Conservation (phyloP, 2,888 invertebrate genomes). For the Eupsilia transversa region DNA sequence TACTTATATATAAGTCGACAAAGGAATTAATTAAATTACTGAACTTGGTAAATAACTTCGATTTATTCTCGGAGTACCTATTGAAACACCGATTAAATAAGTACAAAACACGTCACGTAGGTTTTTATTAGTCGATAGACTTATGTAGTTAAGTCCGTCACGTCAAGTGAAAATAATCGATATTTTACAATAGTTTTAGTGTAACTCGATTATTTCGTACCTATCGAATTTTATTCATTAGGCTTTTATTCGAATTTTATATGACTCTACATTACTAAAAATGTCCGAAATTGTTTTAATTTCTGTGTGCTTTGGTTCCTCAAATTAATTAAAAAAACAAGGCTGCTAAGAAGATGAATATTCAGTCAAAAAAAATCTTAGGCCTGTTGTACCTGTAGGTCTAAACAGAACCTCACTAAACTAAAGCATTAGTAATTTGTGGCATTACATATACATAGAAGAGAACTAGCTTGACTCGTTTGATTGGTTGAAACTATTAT, state of each 20-base stretch:
- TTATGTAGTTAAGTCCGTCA: too few relatives aligned
- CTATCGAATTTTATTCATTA: background rate
- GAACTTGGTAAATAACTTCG: constrained; percentile 46
- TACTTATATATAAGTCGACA: constrained; percentile 25
- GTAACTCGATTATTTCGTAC: background rate
- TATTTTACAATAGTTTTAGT: background rate
- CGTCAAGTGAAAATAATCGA: constrained; percentile 24
- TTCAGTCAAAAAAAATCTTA: background rate
- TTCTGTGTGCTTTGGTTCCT: background rate
- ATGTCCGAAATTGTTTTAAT: background rate
- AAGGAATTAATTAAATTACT: constrained; percentile 58
- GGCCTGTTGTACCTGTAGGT: too few relatives aligned
- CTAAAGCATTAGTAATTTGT: too few relatives aligned
- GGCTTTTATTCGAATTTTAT: too few relatives aligned
- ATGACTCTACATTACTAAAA: background rate
- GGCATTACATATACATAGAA: too few relatives aligned
- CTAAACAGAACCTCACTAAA: too few relatives aligned
- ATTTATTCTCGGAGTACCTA: constrained; percentile 30
- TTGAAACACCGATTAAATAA: constrained; percentile 29
- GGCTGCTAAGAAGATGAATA: background rate
- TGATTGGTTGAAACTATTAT: too few relatives aligned
- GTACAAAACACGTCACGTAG: constrained; percentile 65
- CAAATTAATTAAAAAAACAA: background rate
- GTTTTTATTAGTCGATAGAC: constrained; percentile 9
- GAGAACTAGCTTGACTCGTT: too few relatives aligned